Evolutionary conservation across 2,113 vertebrate genomes (phyloP).

Genomic region (Cryptotis parvus): DNA sequence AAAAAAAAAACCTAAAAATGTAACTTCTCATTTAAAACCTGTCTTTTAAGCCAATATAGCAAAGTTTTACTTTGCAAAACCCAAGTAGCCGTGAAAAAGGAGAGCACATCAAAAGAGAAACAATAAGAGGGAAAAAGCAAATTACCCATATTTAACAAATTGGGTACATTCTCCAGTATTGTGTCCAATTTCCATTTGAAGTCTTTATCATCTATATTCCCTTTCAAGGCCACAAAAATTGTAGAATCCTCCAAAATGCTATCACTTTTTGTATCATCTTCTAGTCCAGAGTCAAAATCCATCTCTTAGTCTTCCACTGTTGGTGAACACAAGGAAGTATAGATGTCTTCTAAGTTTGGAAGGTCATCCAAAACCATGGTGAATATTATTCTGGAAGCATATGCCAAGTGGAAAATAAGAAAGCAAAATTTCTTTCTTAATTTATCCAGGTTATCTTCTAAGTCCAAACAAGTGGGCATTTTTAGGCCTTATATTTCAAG

Average conservation of each 20-base stretch:
- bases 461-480: constrained; percentile 81
- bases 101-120: constrained; percentile 52
- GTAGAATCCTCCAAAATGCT: constrained; percentile 88
- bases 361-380: constrained; percentile 88
- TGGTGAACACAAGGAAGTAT: constrained; percentile 87
- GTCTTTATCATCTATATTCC: constrained; percentile 95
- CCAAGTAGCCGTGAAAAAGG: constrained; percentile 33
- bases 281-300: constrained; percentile 92
- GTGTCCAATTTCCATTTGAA: constrained; percentile 93
- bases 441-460: constrained; percentile 80
- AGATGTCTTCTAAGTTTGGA: constrained; percentile 84
- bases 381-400: constrained; percentile 78
- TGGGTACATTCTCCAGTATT: constrained; percentile 93
- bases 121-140: constrained; percentile 60
- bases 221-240: constrained; percentile 96
- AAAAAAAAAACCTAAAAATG: constrained; percentile 20
- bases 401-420: constrained; percentile 78
- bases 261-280: constrained; percentile 89
- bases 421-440: constrained; percentile 80
- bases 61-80: constrained; percentile 51
- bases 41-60: not conserved
- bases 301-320: constrained; percentile 88
- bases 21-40: constrained; percentile 50
- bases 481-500: constrained; percentile 74
- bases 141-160: constrained; percentile 94